Conservation (phyloP, 37 sponge, comb jelly and placozoan species). For the Dysidea cf. avara region DNA sequence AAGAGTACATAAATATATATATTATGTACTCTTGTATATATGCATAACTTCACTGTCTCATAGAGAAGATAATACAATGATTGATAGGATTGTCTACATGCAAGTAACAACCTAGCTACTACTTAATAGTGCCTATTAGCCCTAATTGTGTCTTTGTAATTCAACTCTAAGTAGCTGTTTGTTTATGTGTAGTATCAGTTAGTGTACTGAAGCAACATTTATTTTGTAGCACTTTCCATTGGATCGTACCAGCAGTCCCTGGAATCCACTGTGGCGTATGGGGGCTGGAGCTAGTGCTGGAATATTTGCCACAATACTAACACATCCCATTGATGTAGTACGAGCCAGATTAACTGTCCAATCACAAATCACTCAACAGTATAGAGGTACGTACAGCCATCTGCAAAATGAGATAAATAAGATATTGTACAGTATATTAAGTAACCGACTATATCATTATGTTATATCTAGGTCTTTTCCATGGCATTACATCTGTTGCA, state of each 20-base stretch:
- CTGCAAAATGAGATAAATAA: not conserved
- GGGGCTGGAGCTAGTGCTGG: slow-evolving; percentile 62
- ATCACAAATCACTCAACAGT: slow-evolving; percentile 15
- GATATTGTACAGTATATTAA: not conserved
- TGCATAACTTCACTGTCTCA: too few species aligned
- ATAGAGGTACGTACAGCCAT: slow-evolving; percentile 13
- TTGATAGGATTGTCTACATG: too few species aligned
- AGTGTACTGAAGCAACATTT: too few species aligned
- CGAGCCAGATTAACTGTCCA: slow-evolving; percentile 66
- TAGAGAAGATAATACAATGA: too few species aligned
- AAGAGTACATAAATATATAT: too few species aligned
- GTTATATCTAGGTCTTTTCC: slow-evolving; percentile 24
- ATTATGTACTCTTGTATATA: too few species aligned
- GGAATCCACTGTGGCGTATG: slow-evolving; percentile 40
- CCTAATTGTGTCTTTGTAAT: too few species aligned
- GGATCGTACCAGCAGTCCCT: slow-evolving; percentile 4
- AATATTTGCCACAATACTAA: slow-evolving; percentile 43
- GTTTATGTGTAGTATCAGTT: too few species aligned
- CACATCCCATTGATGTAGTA: slow-evolving; percentile 76
- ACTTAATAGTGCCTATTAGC: too few species aligned
- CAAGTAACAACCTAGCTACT: too few species aligned
- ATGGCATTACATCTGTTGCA: slow-evolving; percentile 32
- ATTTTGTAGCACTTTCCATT: slow-evolving; percentile 38
- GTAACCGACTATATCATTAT: not conserved
- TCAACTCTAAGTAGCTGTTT: too few species aligned